Evolutionary conservation across 2,797 vertebrate genomes (phyloP).

Genomic region (Urocyon cinereoargenteus): DNA sequence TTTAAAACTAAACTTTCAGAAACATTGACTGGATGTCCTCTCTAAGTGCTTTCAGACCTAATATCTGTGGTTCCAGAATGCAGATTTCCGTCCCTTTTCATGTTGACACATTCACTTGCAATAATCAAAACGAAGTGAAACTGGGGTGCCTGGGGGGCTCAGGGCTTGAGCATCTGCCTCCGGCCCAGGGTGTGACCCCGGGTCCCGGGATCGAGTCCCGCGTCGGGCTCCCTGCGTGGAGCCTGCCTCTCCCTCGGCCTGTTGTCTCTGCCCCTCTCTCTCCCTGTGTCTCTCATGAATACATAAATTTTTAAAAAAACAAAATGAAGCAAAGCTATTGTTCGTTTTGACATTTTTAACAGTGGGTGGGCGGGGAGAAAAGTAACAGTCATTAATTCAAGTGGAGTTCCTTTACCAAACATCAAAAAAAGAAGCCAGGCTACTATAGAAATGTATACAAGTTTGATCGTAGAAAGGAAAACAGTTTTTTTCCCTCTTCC

Average conservation of each 20-base stretch:
- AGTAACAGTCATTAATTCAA: not conserved
- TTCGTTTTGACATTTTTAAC: not conserved
- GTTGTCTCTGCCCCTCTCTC: too few relatives aligned
- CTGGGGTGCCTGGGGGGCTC: too few relatives aligned
- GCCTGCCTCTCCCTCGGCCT: too few relatives aligned
- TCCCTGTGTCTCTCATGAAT: too few relatives aligned
- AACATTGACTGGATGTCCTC: not conserved
- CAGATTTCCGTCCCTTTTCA: not conserved
- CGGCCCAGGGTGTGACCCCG: too few relatives aligned
- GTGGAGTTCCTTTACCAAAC: not conserved
- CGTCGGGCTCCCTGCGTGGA: too few relatives aligned
- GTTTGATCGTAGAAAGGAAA: not conserved
- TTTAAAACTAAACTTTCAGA: constrained; percentile 10
- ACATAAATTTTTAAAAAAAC: not conserved
- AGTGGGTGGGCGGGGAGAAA: not conserved
- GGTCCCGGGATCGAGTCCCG: too few relatives aligned
- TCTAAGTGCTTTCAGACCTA: not conserved
- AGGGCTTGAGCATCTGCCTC: too few relatives aligned
- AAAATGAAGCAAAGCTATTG: not conserved
- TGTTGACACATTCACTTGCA: too few relatives aligned
- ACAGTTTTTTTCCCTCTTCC: not conserved
- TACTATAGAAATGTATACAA: not conserved
- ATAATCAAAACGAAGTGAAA: not conserved
- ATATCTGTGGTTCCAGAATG: not conserved
- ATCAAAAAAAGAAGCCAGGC: not conserved